A percentile compares a stretch with the other conserved stretches of the same genome.
These are phyloP conservation scores for Tenualosa thibaudeaui DNA, from an alignment of 2,797 vertebrate species.

Conservation along the genomic window DNA sequence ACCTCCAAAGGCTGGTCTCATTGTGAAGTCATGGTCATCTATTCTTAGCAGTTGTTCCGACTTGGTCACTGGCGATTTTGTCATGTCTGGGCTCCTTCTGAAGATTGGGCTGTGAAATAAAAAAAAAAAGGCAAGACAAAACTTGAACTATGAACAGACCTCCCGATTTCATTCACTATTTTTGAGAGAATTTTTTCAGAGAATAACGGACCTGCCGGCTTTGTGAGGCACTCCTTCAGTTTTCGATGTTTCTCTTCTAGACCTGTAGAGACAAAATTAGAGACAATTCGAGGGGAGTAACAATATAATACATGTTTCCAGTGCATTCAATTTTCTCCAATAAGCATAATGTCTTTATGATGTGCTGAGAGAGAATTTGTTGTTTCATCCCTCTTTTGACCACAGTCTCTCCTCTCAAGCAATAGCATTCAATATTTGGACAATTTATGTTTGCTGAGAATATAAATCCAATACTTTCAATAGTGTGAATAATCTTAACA, in stretches of 20 bases:
- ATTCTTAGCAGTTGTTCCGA: constrained; percentile 96
- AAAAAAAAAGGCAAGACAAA: not conserved
- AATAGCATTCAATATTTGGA: not conserved
- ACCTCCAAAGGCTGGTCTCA: constrained; percentile 99
- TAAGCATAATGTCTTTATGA: not conserved
- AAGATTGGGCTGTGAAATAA: constrained; percentile 79
- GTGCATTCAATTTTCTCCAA: not conserved
- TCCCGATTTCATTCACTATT: not conserved
- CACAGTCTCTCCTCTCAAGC: not conserved
- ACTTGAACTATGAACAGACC: not conserved
- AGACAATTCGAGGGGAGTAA: not conserved
- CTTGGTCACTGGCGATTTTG: constrained; percentile 91
- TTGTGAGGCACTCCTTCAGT: constrained; percentile 68
- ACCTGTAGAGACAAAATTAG: constrained; percentile 51
- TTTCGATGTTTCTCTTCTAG: constrained; percentile 66
- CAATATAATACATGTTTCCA: not conserved
- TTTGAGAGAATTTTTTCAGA: not conserved
- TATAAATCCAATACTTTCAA: not conserved
- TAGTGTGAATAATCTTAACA: not conserved
- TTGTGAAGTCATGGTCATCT: constrained; percentile 97
- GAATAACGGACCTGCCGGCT: constrained; percentile 65
- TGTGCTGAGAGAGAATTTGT: not conserved
- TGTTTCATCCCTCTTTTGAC: not conserved
- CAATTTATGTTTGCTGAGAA: not conserved
- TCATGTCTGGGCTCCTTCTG: constrained; percentile 93